Evolutionary conservation across 2,113 vertebrate genomes (phyloP).

Genomic region (Carassius gibelio): DNA sequence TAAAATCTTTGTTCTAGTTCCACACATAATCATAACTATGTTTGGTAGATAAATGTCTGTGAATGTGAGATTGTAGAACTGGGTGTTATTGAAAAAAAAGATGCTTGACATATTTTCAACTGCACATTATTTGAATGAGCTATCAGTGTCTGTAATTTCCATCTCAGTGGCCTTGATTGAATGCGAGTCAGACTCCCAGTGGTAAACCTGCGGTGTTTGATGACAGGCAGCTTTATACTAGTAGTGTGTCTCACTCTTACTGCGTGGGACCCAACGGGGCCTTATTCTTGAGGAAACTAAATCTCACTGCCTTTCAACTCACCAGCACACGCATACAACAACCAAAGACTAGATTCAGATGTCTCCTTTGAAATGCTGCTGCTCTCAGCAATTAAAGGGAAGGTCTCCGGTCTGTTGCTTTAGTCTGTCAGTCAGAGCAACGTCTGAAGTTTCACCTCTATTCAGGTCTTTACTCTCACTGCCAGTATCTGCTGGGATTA

Average conservation of each 20-base stretch:
- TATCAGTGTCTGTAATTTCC: constrained; percentile 7
- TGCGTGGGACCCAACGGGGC: background rate
- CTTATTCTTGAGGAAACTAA: constrained; percentile 14
- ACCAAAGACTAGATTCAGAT: constrained; percentile 2
- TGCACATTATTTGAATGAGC: constrained; percentile 1
- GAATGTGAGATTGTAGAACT: background rate
- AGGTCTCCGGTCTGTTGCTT: constrained; percentile 19
- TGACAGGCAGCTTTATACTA: constrained; percentile 21
- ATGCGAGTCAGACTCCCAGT: background rate
- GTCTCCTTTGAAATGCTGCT: constrained; percentile 18
- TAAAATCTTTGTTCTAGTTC: background rate
- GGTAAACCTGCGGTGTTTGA: constrained; percentile 30
- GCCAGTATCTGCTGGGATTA: background rate
- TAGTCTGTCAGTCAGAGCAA: background rate
- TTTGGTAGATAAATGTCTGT: constrained; percentile 1
- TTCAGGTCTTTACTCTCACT: background rate
- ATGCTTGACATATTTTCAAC: background rate
- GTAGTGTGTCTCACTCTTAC: background rate
- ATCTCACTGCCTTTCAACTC: constrained; percentile 21
- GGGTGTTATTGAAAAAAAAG: background rate
- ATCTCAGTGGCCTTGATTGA: constrained; percentile 17
- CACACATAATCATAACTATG: background rate
- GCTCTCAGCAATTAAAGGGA: constrained; percentile 25
- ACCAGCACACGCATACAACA: background rate
- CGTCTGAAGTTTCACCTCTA: background rate